Evolutionary conservation across 2,797 vertebrate species (phyloP), one percentile per base, ranked within the genome.

Genomic region (Pseudocheirus occidentalis): DNA sequence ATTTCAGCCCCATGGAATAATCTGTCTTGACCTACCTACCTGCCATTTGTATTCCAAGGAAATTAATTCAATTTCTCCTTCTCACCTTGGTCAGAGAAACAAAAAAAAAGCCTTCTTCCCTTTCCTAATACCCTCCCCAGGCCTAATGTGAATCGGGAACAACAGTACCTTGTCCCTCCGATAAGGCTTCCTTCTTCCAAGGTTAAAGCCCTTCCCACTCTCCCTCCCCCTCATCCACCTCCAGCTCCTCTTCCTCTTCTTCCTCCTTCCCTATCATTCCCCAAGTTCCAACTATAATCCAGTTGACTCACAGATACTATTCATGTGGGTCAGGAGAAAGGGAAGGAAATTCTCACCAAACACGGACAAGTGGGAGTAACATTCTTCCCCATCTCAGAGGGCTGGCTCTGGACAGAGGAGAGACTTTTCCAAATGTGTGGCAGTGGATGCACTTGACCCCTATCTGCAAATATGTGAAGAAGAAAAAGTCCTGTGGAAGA

Each of bases 51-150:
- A 95, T 87, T 91, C 93, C 66, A 94, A 94, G 95, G 66, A 95
- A 92, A 94, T 58, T 54, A 95, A 40, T 93, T 54, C 14, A 87
- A 40, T 46, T n/a, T 95, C 91, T 95, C 55, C 66, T 94, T 94
- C 95, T 91, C 59, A 96, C 95, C 54, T 24, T 90, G 93, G 87
- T 46, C 58, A 92, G 91, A 89, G 58, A 91, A 95, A 97, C 91
- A 97, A 87, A 81, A 40, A 81, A 40, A 34, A 34, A 40, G 54
- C 90, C 94, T 95, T 94, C 93, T 93, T 73, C 18, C 31, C 54
- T 55, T 87, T 95, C 40, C 66, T 46, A 81, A 46, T 87, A 50
- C 27, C 40, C n/a, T 81, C 58, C 57, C 46, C n/a, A 11, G 13
- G 56, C 53, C 21, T 90, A 58, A 92, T 34, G 14, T 4, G 57